phyloP scores from a whole-genome alignment of 2,797 vertebrate species.

The Thamnophis elegans region DNA sequence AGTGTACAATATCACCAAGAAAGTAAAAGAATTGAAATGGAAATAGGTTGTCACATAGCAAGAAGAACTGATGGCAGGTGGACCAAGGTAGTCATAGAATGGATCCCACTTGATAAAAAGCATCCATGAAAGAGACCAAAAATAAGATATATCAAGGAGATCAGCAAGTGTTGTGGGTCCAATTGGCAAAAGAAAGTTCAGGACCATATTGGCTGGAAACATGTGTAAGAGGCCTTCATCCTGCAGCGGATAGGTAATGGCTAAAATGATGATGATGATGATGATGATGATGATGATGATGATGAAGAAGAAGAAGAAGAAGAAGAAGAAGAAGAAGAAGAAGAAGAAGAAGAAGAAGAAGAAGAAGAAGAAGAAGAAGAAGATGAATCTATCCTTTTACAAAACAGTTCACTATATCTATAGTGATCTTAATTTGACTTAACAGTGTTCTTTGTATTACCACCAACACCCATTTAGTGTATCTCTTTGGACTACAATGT shows the following conservation, averaged over 20 bases:
- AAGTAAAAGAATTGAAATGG: background rate
- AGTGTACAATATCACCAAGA: background rate
- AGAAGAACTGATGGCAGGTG: background rate
- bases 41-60: background rate
- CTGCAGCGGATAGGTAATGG: background rate
- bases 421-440: constrained; percentile 3
- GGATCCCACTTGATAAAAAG: background rate
- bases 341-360: too few species aligned
- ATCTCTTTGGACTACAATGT: background rate
- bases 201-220: background rate
- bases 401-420: background rate
- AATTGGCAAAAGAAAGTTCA: background rate
- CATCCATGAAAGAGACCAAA: background rate
- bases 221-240: background rate
- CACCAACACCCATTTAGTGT: background rate
- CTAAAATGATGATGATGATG: too few species aligned
- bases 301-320: too few species aligned
- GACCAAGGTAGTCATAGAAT: background rate
- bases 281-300: too few species aligned
- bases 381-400: background rate
- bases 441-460: background rate
- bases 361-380: too few species aligned
- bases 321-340: too few species aligned
- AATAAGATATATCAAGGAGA: background rate
- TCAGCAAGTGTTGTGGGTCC: background rate